Percentiles rank a stretch among this genome's conserved stretches.
Conservation (phyloP, 2,797 vertebrate species). For the Spheniscus humboldti region DNA sequence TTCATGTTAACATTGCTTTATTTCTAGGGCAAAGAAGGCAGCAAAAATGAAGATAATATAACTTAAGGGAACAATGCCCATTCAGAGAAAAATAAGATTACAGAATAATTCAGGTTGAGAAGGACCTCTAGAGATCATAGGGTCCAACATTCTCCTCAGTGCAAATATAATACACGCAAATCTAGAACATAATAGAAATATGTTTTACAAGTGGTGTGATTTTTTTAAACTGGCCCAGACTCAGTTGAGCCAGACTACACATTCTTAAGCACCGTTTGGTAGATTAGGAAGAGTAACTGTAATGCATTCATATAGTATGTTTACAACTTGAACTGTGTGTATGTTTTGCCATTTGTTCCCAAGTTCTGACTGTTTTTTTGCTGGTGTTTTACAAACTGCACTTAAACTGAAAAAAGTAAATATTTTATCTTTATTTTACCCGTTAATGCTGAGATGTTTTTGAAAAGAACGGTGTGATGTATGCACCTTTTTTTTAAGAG, state of each 20-base stretch:
- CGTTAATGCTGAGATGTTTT: not conserved
- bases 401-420: not conserved
- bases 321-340: not conserved
- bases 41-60: not conserved
- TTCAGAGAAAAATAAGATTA: not conserved
- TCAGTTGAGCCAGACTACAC: not conserved
- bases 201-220: not conserved
- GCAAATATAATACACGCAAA: accelerated
- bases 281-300: not conserved
- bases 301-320: not conserved
- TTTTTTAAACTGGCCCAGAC: not conserved
- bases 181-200: not conserved
- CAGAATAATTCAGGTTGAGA: not conserved
- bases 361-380: not conserved
- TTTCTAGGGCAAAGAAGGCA: not conserved
- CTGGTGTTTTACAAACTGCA: not conserved
- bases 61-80: not conserved
- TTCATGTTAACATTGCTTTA: not conserved
- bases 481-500: not conserved
- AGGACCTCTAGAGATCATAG: not conserved
- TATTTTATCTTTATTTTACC: not conserved
- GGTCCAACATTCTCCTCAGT: not conserved
- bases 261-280: not conserved
- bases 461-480: not conserved
- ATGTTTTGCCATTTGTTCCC: not conserved